phyloP scores from a whole-genome alignment of 2,797 vertebrate species.

The Coreius guichenoti region DNA sequence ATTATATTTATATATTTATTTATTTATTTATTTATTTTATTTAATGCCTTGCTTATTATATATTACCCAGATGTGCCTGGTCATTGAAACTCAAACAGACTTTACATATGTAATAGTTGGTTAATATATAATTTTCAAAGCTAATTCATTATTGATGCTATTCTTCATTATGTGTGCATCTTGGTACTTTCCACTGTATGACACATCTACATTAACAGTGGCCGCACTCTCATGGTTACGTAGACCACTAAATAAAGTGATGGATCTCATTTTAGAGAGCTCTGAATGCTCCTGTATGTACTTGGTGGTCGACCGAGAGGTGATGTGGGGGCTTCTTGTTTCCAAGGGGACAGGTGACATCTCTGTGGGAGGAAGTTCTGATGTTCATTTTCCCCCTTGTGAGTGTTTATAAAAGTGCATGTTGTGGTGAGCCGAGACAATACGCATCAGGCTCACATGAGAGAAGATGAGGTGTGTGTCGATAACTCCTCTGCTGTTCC shows the following conservation, averaged over 20 bases:
- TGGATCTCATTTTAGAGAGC: not conserved
- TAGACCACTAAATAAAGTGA: not conserved
- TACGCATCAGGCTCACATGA: not conserved
- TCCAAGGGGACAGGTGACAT: constrained; percentile 3
- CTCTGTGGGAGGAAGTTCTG: constrained; percentile 53
- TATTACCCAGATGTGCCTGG: not conserved
- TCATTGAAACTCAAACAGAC: not conserved
- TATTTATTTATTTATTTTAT: too few species aligned
- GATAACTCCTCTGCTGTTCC: constrained; percentile 28
- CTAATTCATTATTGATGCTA: not conserved
- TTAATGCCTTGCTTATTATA: too few species aligned
- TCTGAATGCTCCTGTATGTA: constrained; percentile 38
- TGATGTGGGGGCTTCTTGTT: constrained; percentile 40
- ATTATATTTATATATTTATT: too few species aligned
- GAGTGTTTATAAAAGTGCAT: constrained; percentile 44
- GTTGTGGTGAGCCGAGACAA: not conserved
- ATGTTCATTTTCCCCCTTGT: constrained; percentile 45
- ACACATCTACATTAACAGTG: not conserved
- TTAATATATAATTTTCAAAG: not conserved
- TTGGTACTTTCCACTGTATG: constrained; percentile 53
- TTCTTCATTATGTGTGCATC: not conserved
- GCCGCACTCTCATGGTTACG: not conserved
- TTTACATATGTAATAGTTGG: not conserved
- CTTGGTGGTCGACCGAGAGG: too few species aligned
- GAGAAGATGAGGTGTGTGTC: constrained; percentile 44